phyloP scores from a whole-genome alignment of 2,888 invertebrate species.

The Macaria notata region DNA sequence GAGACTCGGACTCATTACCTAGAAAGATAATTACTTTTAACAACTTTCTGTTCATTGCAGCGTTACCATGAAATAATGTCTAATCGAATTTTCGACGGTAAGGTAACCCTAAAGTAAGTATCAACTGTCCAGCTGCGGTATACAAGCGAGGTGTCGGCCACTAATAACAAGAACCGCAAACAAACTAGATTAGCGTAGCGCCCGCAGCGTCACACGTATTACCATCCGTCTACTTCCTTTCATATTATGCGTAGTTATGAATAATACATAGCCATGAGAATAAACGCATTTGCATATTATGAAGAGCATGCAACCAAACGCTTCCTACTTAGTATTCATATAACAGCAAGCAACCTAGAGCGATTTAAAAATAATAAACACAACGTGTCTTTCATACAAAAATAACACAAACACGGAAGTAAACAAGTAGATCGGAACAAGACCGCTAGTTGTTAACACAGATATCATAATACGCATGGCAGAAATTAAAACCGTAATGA shows the following conservation, averaged over 20 bases:
- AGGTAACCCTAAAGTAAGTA: neutral
- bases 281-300: slow-evolving; percentile 26
- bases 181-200: slow-evolving; percentile 9
- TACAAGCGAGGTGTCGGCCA: neutral
- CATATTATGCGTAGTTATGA: slow-evolving; percentile 19
- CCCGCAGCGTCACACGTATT: slow-evolving; percentile 6
- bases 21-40: too few relatives aligned
- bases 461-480: slow-evolving; percentile 5
- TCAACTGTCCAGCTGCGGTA: neutral
- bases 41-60: too few relatives aligned
- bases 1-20: too few relatives aligned
- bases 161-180: slow-evolving; percentile 11
- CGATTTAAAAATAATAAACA: slow-evolving; percentile 25
- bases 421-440: slow-evolving; percentile 8
- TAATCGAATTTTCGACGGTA: too few relatives aligned
- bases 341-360: slow-evolving; percentile 9
- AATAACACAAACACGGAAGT: slow-evolving; percentile 3
- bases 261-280: slow-evolving; percentile 20
- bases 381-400: slow-evolving; percentile 9
- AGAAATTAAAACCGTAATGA: slow-evolving; percentile 36
- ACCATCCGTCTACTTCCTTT: slow-evolving; percentile 10
- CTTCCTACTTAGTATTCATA: slow-evolving; percentile 25
- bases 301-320: slow-evolving; percentile 13
- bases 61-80: too few relatives aligned
- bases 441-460: slow-evolving; percentile 11